phyloP scores from a whole-genome alignment of 2,797 vertebrate species.

The Glossophaga mutica region DNA sequence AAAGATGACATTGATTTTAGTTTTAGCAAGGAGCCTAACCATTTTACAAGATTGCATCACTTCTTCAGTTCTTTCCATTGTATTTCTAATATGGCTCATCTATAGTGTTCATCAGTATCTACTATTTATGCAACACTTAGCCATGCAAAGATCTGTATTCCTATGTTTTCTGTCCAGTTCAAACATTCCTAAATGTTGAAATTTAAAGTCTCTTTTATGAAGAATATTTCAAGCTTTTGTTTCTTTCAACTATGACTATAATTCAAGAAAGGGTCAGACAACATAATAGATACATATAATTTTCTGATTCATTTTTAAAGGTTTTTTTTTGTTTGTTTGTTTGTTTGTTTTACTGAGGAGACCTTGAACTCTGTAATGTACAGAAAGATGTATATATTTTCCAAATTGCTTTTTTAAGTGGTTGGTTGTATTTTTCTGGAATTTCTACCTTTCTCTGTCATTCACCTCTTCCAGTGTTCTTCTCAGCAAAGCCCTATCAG shows the following conservation, averaged over 20 bases:
- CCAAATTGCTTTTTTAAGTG: not conserved
- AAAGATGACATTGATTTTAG: not conserved
- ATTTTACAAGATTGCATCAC: not conserved
- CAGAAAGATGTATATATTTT: not conserved
- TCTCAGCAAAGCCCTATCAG: conserved; percentile 51
- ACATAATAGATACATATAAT: not conserved
- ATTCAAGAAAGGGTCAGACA: not conserved
- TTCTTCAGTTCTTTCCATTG: not conserved
- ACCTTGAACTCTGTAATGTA: not conserved
- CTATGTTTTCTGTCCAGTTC: not conserved
- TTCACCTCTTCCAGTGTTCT: not conserved
- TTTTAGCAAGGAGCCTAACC: not conserved
- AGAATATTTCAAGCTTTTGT: not conserved
- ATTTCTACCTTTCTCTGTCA: not conserved
- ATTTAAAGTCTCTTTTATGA: not conserved
- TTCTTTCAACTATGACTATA: not conserved
- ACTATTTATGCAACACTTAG: not conserved
- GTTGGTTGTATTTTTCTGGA: conserved; percentile 35
- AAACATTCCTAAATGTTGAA: not conserved
- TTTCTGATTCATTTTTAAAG: not conserved
- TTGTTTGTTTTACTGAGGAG: not conserved
- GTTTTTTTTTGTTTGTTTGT: not conserved
- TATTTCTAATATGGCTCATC: not conserved
- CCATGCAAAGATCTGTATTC: not conserved
- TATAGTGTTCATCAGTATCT: not conserved